Evolutionary conservation across 2,888 invertebrate species (phyloP).

Genomic region (Dolomedes plantarius): DNA sequence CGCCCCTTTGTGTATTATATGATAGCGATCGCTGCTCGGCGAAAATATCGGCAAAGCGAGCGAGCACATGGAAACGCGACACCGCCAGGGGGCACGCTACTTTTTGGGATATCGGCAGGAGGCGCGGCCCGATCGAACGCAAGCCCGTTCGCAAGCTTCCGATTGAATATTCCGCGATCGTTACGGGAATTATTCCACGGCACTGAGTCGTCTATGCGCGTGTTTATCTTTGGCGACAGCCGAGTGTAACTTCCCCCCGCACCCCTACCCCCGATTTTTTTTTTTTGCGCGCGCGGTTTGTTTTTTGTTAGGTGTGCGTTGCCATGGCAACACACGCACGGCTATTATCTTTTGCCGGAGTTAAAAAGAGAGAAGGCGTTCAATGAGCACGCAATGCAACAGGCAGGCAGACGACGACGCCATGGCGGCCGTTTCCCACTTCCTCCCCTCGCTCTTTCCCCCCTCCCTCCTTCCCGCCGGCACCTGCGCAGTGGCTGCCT

Average conservation of each 20-base stretch:
- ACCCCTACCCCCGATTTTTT: too few relatives aligned
- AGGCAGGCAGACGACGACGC: constrained; percentile 53
- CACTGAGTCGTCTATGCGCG: constrained; percentile 43
- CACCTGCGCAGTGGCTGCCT: constrained; percentile 28
- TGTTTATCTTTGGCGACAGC: constrained; percentile 62
- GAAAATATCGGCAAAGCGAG: neutral
- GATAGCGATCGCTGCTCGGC: too few relatives aligned
- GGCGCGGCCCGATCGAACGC: constrained; percentile 57
- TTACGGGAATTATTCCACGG: constrained; percentile 48
- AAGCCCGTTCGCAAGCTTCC: constrained; percentile 58
- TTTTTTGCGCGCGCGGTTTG: too few relatives aligned
- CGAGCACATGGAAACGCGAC: constrained; percentile 19
- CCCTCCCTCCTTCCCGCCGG: neutral
- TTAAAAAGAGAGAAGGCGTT: constrained; percentile 48
- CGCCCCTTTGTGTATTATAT: too few relatives aligned
- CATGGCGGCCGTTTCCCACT: constrained; percentile 8
- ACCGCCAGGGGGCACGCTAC: constrained; percentile 23
- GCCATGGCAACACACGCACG: constrained; percentile 56
- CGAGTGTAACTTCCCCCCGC: too few relatives aligned
- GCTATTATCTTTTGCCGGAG: constrained; percentile 63
- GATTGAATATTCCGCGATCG: constrained; percentile 56
- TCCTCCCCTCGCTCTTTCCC: neutral
- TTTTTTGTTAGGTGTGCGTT: constrained; percentile 25
- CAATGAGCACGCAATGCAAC: constrained; percentile 63
- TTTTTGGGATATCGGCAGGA: constrained; percentile 52